A percentile compares a stretch with the other conserved stretches of the same genome.
Evolutionary conservation across 2,113 vertebrate genomes (phyloP).

Genomic region (Donacobius atricapilla): DNA sequence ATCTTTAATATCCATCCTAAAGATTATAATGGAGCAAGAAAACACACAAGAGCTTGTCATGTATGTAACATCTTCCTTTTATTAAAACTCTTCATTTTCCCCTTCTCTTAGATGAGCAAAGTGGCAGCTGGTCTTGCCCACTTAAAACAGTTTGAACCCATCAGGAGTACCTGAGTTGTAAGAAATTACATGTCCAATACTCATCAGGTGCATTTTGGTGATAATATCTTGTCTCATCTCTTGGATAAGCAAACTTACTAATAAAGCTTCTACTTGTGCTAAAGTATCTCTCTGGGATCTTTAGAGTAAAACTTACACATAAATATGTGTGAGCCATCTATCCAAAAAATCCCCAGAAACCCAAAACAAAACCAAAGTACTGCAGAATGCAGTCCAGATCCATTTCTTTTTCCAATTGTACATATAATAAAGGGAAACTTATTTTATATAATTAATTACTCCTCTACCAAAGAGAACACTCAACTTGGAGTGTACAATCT

Average conservation of each 20-base stretch:
- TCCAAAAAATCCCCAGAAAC: background rate
- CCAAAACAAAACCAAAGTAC: background rate
- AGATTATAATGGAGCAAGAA: background rate
- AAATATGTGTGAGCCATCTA: background rate
- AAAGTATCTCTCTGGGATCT: background rate
- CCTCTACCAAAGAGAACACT: background rate
- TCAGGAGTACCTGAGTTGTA: background rate
- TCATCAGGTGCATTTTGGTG: background rate
- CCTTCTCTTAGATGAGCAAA: background rate
- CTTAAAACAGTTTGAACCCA: background rate
- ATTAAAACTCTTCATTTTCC: background rate
- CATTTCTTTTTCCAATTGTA: background rate
- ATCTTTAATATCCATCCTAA: background rate
- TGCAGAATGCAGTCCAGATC: background rate
- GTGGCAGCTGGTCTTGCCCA: background rate
- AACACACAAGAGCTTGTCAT: background rate
- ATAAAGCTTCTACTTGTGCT: background rate
- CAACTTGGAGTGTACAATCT: background rate
- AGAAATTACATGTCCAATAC: background rate
- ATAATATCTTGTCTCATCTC: background rate
- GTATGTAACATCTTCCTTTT: background rate
- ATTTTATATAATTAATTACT: background rate
- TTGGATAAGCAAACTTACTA: background rate
- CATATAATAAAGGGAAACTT: background rate
- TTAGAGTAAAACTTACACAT: background rate